Evolutionary conservation across 2,113 vertebrate species (phyloP).

Genomic region (Lepus americanus): DNA sequence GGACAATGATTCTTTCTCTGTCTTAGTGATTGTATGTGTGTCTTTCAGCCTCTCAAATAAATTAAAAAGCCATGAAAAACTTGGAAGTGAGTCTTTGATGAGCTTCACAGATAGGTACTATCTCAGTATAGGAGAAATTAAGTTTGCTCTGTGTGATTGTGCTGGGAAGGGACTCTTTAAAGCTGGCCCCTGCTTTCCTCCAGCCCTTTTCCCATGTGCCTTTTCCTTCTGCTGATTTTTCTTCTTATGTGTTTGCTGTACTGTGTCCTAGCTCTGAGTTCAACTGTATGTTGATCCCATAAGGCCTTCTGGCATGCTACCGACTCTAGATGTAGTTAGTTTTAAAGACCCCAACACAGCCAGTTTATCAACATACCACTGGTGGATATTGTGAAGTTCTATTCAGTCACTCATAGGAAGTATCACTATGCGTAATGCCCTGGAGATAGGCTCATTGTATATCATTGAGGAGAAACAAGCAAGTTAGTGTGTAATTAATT

Average conservation of each 20-base stretch:
- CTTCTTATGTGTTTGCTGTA: background rate
- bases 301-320: background rate
- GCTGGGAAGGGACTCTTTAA: background rate
- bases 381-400: background rate
- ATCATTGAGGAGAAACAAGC: background rate
- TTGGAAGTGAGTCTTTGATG: background rate
- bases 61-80: too few relatives aligned
- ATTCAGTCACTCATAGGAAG: background rate
- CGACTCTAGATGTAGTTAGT: background rate
- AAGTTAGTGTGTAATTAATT: background rate
- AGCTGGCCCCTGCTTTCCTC: background rate
- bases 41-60: too few relatives aligned
- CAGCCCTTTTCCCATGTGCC: background rate
- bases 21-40: too few relatives aligned
- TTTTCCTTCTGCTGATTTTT: background rate
- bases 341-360: background rate
- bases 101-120: background rate
- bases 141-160: background rate
- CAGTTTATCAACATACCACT: background rate
- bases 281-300: background rate
- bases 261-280: conserved; percentile 27
- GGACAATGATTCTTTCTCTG: too few relatives aligned
- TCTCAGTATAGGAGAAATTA: background rate
- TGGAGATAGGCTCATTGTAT: background rate
- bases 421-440: background rate